Conservation (phyloP, 2,113 vertebrate genomes). For the Sitta europaea region DNA sequence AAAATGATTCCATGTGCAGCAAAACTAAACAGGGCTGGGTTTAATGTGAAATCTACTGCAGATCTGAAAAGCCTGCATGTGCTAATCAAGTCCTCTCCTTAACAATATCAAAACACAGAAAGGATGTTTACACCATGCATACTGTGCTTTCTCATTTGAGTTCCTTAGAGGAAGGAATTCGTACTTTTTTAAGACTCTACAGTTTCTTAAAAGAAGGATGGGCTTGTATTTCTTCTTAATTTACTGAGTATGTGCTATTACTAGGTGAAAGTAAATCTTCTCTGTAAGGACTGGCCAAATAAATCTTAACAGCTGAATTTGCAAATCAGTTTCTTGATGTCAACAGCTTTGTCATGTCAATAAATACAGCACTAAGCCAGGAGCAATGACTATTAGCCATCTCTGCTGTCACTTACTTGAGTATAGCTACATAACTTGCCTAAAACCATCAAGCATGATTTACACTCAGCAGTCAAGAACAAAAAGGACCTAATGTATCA, state of each 20-base stretch:
- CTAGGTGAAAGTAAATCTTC: background rate
- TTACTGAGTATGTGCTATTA: background rate
- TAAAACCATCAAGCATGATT: background rate
- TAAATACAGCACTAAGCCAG: background rate
- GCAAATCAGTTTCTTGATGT: background rate
- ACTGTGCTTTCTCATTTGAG: background rate
- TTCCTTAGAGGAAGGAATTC: background rate
- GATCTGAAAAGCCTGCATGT: background rate
- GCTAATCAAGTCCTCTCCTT: background rate
- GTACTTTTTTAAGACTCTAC: background rate
- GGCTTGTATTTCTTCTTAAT: background rate
- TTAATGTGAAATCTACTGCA: background rate
- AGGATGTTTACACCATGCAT: background rate
- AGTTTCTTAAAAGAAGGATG: background rate
- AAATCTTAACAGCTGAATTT: background rate
- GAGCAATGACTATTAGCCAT: background rate
- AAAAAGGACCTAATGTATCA: background rate
- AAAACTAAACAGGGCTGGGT: background rate
- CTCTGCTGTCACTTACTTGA: background rate
- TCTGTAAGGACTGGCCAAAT: background rate
- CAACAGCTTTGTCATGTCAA: background rate
- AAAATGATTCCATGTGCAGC: background rate
- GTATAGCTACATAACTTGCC: background rate
- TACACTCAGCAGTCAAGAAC: background rate
- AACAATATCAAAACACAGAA: background rate